These are phyloP conservation scores for Masticophis lateralis DNA, from an alignment of 2,797 vertebrate genomes.

Conservation along the genomic window DNA sequence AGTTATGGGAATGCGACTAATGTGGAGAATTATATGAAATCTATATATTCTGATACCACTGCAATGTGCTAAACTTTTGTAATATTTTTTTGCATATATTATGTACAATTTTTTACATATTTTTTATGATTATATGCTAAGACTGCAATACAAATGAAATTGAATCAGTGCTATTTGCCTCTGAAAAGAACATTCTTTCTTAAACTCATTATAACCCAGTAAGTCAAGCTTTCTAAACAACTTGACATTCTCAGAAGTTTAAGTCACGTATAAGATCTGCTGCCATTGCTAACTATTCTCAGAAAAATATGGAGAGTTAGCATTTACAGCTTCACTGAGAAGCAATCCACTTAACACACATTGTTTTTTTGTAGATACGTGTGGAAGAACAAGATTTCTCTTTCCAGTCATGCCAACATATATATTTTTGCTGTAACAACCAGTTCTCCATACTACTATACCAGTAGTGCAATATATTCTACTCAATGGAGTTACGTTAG, in stretches of 20 bases:
- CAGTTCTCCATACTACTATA: background rate
- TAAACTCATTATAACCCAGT: constrained; percentile 24
- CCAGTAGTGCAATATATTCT: background rate
- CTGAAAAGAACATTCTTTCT: constrained; percentile 57
- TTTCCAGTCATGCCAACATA: background rate
- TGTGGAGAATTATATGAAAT: background rate
- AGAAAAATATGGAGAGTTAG: background rate
- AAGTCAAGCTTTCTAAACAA: background rate
- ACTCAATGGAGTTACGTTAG: background rate
- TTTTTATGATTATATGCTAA: background rate
- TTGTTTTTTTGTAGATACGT: background rate
- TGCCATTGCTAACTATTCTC: background rate
- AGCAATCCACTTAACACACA: too few species aligned
- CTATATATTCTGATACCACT: background rate
- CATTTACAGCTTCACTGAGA: background rate
- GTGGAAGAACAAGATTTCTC: background rate
- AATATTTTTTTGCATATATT: background rate
- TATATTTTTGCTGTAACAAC: background rate
- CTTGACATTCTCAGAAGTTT: background rate
- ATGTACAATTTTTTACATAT: background rate
- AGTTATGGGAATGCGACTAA: background rate
- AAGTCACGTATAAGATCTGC: background rate
- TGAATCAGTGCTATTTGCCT: constrained; percentile 49
- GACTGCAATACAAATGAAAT: background rate
- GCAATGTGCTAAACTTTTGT: background rate